Evolutionary conservation across 2,797 vertebrate genomes (phyloP), one percentile per base, ranked within the genome.

Genomic region (Notolabrus celidotus): DNA sequence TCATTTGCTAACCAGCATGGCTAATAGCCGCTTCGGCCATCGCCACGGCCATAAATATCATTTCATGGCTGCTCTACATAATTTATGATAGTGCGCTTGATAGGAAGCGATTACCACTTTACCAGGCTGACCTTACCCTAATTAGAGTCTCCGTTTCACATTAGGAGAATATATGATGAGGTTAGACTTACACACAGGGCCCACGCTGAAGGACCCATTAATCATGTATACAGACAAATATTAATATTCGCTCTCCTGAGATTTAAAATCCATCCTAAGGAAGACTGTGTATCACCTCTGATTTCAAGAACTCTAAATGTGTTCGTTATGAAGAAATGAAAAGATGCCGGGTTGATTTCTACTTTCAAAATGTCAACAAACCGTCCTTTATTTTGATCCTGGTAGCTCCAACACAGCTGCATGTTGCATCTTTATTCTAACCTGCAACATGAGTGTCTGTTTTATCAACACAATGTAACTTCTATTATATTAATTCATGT

Each of bases 51-150:
- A 83, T 79, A 80, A 82, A 85, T 85, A 87, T 81, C 53, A 83
- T 87, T 84, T 86, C 82, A 82, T 66, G 71, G 82, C 80, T 82
- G 72, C 58, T 87, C 67, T 77, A 72, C 71, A 78, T 86, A 86
- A 92, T 89, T 85, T 85, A 82, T 79, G 82, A 79, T 29, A 8
- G 72, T 29, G 76, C 69, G 17, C 74, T 69, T 80, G 82, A 88
- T 80, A 80, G 77, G 72, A 65, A 63, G 79, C 45, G 67, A 84
- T 89, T 82, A 84, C 19, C 67, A 56, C 77, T 74, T 82, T 47
- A 79, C 75, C 64, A 82, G 58, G 66, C 60, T 88, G 85, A 85
- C 88, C 86, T 87, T 80, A 74, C 19, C 38, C 79, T 86, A 83
- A 90, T 90, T 77, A 79, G 19, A 87, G 60, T 51, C 71, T 77